A percentile compares a stretch with the other conserved stretches of the same genome.
Conservation (phyloP, 1,140 invertebrate genomes). For the Eulimnadia texana region DNA sequence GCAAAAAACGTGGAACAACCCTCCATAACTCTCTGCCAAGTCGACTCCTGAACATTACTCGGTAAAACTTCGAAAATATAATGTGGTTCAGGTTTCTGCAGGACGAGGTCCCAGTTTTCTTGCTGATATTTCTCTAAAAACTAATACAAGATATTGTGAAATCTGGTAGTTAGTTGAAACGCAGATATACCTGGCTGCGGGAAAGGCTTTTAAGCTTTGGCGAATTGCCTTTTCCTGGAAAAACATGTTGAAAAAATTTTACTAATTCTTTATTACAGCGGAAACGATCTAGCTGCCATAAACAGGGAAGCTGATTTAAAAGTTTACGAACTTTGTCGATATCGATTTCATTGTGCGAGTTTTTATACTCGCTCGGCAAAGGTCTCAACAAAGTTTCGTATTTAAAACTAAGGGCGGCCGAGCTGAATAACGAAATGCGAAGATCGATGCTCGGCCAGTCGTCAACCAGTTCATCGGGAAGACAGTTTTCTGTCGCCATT, state of each 20-base stretch:
- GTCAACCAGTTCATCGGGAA: background rate
- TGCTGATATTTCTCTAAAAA: background rate
- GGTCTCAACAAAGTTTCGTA: background rate
- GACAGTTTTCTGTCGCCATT: too few relatives aligned
- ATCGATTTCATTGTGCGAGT: background rate
- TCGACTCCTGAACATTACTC: background rate
- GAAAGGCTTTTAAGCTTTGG: background rate
- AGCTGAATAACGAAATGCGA: background rate
- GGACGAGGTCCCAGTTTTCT: background rate
- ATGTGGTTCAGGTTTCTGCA: background rate
- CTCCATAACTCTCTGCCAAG: background rate
- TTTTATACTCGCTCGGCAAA: background rate
- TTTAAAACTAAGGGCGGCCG: background rate
- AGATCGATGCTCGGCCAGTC: background rate
- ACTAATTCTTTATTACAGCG: background rate
- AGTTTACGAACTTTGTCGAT: background rate
- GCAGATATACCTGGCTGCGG: background rate
- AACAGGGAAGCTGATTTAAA: background rate
- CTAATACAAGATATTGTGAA: background rate
- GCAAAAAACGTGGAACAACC: constrained; percentile 39
- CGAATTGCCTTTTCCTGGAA: background rate
- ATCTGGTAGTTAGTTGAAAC: background rate
- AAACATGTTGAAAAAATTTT: background rate
- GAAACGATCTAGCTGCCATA: background rate
- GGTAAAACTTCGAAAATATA: background rate